Evolutionary conservation across 2,888 invertebrate species (phyloP), one percentile per base, ranked within the genome.

Genomic region (Chromoteleia sp.): DNA sequence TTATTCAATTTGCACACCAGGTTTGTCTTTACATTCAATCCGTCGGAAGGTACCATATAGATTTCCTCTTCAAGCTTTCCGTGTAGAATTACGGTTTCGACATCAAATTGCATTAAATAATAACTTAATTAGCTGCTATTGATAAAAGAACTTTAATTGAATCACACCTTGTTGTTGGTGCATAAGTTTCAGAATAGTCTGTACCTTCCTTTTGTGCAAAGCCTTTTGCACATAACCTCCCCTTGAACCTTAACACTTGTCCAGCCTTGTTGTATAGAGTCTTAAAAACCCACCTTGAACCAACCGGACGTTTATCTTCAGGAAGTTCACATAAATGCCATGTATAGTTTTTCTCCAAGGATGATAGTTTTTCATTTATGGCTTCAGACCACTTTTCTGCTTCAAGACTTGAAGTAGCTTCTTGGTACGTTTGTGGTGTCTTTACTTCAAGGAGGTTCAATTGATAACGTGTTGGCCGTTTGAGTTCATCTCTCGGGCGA

Each of bases 381-480:
- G 83, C 82, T 21, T 29, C 6, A n/a, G 30, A 21, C 81, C 81
- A 83, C 4, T 68, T 36, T 14, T 14, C 15, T 3, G 58, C 19
- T n/a, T 84, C 45, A 5, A 54, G 36, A 3, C 50, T 10, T 1
- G 25, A 10, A 17, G 84, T 59, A 2, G 85, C 85, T 54, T 85
- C 84, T 30, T 79, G 17, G 45, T 63, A 85, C 6, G 78, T 82
- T 8, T 74, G 30, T 50, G 59, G 43, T 54, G 10, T n/a, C 3
- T 8, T 33, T 33, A 33, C 33, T 33, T 54, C 54, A 33, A 10
- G 74, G 39, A 79, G 17, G 56, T 83, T 82, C 12, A 54, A 52
- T 45, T 84, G 71, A 48, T 77, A 83, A 14, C 74, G 59, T 36
- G 29, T 12, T 8, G 78, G 81, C n/a, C 12, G 17, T 17, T 56